Evolutionary conservation across 2,113 vertebrate genomes (phyloP).

Genomic region (Circaetus gallicus): DNA sequence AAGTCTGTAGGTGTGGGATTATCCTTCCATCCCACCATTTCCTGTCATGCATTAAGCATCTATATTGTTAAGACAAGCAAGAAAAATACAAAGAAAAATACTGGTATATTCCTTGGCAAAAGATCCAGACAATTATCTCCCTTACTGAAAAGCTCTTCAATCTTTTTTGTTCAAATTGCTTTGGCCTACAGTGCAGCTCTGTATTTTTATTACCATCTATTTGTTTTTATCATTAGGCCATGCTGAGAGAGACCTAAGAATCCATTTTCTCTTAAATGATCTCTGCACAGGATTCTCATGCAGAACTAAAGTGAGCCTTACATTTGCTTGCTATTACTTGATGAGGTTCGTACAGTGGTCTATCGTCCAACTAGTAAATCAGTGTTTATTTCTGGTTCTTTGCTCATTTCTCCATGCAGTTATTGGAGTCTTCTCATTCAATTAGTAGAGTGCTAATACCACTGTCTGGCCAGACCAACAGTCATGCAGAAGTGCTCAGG

Average conservation of each 20-base stretch:
- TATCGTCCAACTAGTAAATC: not conserved
- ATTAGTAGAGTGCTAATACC: not conserved
- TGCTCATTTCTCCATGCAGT: not conserved
- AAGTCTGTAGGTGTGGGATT: not conserved
- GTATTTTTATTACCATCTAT: not conserved
- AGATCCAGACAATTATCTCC: not conserved
- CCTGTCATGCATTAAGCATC: not conserved
- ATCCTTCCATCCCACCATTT: not conserved
- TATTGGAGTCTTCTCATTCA: not conserved
- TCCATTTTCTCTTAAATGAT: not conserved
- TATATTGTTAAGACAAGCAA: not conserved
- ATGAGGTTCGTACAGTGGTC: accelerated
- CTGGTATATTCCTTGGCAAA: not conserved
- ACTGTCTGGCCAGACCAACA: not conserved
- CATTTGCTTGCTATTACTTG: not conserved
- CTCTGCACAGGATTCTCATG: not conserved
- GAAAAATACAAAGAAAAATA: not conserved
- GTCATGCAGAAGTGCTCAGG: not conserved
- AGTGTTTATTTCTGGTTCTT: not conserved
- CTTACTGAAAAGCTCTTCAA: not conserved
- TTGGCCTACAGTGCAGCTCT: not conserved
- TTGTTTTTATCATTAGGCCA: not conserved
- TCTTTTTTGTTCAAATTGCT: not conserved
- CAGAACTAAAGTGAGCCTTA: not conserved
- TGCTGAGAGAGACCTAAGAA: not conserved